Base-by-base conservation (phyloP, 1,140 invertebrate species). In the Bombus haemorrhoidalis region DNA sequence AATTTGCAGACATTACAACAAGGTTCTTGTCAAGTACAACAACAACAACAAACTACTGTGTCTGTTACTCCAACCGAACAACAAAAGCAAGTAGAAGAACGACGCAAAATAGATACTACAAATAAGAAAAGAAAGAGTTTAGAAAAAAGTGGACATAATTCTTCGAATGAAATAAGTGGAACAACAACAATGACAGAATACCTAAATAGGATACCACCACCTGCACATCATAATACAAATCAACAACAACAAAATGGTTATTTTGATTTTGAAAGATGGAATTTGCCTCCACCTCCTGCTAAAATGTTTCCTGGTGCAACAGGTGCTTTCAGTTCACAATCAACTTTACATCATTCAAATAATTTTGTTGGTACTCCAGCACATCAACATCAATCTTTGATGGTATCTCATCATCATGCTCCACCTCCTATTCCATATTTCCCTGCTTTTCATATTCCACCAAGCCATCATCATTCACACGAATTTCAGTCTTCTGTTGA, bases 211-310 rank as follows among this genome's bases (percentile, higher is more conserved):
- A 96, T 97, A 80, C 97, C 97, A 84, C 96, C 96, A 13, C 97
- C 97, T 34, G 97, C 97, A 10, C 97, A 97, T 93, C 96, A 97
- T 59, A 97, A 96, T 62, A 95, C 94, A 73, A 96, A 96, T 92
- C 94, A 94, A 57, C 93, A 90, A 62, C 92, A 93, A 37, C 96
- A 96, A 90, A 97, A 97, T 91, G 97, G 97, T 74, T 97, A 97
- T 91, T 97, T 97, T 87, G 97, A 97, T 91, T 97, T 97, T 92
- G 97, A 97, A 85, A 95, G 97, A 82, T 97, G 97, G 97, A 97
- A 97, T 92, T 93, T 97, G 74, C 95, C 96, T 59, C 96, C 96
- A 13, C 95, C 96, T n/a, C 95, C 96, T 47, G 82, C 94, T 1
- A 97, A 97, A 95, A 96, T 97, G 91, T 97, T 97, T 92, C 93